Evolutionary conservation across 2,888 invertebrate genomes (phyloP), one percentile per base, ranked within the genome.

Genomic region (Portevinia maculata): DNA sequence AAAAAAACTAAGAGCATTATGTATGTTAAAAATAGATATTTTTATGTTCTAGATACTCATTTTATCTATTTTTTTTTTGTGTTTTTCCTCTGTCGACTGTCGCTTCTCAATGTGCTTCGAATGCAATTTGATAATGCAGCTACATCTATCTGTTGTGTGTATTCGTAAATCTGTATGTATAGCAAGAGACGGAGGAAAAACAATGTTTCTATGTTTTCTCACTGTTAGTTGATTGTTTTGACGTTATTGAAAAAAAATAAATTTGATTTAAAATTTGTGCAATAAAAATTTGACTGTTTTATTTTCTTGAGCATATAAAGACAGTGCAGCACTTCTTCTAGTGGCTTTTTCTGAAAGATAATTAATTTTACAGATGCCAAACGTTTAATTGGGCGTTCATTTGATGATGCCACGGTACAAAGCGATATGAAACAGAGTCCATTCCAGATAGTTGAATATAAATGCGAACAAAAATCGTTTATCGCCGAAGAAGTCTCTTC

Each of bases 361-460:
- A 67, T 74, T 62, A 52, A 74, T 53, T 88, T 89, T 21, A n/a
- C 86, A 90, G 99, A 99, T 94, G 98, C 97, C 87, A 96, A 99
- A 92, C 95, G 98, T 90, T 93, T 99, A 88, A 98, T 99, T 91
- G 98, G 98, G 78, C 95, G 98, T 87, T 95, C 95, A 87, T 98
- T 95, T 90, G 95, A 95, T 85, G 98, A 98, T 91, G 92, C 93
- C 62, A 95, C 96, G 4, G 97, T 99, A 55, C 98, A 99, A 92
- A 94, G 94, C 76, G 98, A 98, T 90, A 95, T 98, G 94, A 97
- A 98, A 91, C 96, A 96, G 91, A 98, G 97, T 95, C 98, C 98
- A 37, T 98, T 98, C 89, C 96, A 95, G 89, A 97, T 98, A 89
- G 96, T 97, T 34, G 92, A 95, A 85, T 98, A 96, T 92, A 97